These are phyloP conservation scores for Merodon equestris DNA, from an alignment of 2,888 invertebrate species.

Conservation along the genomic window DNA sequence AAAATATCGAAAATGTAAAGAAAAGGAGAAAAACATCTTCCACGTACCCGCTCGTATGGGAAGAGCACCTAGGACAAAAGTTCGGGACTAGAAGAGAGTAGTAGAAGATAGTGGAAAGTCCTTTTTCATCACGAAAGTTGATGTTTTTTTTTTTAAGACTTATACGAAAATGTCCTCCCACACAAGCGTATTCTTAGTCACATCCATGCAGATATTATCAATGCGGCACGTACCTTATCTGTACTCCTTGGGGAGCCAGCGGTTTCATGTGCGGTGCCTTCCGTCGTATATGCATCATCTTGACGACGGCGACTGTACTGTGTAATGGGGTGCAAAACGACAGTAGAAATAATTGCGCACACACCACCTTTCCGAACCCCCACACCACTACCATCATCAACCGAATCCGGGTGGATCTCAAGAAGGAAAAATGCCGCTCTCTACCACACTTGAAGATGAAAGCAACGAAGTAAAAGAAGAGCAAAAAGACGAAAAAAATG, in stretches of 20 bases:
- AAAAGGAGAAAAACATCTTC: too few species aligned
- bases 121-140: too few species aligned
- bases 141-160: neutral
- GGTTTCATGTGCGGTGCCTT: neutral
- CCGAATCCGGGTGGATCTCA: slow-evolving; percentile 2
- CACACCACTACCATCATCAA: slow-evolving; percentile 9
- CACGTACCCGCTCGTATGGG: too few species aligned
- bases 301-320: neutral
- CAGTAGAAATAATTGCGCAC: slow-evolving; percentile 40
- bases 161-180: neutral
- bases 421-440: slow-evolving; percentile 26
- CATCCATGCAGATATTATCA: neutral
- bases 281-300: neutral
- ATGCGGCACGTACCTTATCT: neutral
- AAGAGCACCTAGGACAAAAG: too few species aligned
- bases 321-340: neutral
- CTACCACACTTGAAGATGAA: slow-evolving; percentile 29
- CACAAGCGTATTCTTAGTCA: neutral
- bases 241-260: neutral
- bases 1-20: neutral
- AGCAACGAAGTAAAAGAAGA: slow-evolving; percentile 20
- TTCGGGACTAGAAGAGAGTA: too few species aligned
- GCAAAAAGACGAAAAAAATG: slow-evolving; percentile 34
- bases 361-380: slow-evolving; percentile 13
- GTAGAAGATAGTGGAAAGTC: too few species aligned